Conservation (phyloP, 2,113 vertebrate genomes). For the Seriola dumerili region DNA sequence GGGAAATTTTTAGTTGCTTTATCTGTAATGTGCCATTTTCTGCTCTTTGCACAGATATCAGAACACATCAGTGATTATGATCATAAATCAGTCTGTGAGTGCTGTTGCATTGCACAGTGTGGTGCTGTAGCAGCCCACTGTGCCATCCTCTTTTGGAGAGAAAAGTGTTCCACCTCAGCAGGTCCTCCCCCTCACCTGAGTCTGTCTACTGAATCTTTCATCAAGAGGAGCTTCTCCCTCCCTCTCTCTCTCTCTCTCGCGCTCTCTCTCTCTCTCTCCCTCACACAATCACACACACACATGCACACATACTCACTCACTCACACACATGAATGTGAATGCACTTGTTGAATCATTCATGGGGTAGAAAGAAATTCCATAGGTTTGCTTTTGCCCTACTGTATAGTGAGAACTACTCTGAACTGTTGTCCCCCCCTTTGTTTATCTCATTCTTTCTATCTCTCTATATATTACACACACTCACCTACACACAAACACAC, state of each 20-base stretch:
- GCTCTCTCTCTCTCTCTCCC: conserved; percentile 3
- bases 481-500: conserved; percentile 49
- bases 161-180: conserved; percentile 81
- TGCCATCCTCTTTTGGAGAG: conserved; percentile 75
- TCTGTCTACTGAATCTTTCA: conserved; percentile 83
- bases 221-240: conserved; percentile 67
- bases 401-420: conserved; percentile 59
- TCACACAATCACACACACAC: not conserved
- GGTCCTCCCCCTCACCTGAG: conserved; percentile 79
- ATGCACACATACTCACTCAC: conserved; percentile 4
- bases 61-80: conserved; percentile 71
- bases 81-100: conserved; percentile 72
- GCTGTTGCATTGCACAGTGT: conserved; percentile 67
- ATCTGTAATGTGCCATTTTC: conserved; percentile 72
- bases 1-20: conserved; percentile 58
- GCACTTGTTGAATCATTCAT: conserved; percentile 82
- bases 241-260: conserved; percentile 17
- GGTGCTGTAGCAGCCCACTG: conserved; percentile 74
- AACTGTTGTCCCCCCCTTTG: not conserved
- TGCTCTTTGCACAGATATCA: conserved; percentile 72
- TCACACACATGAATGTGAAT: conserved; percentile 8
- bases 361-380: conserved; percentile 73
- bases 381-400: conserved; percentile 66
- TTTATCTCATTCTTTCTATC: conserved; percentile 11
- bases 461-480: conserved; percentile 12